Conservation (phyloP, 2,888 invertebrate species). For the Aphelenchoides bicaudatus region DNA sequence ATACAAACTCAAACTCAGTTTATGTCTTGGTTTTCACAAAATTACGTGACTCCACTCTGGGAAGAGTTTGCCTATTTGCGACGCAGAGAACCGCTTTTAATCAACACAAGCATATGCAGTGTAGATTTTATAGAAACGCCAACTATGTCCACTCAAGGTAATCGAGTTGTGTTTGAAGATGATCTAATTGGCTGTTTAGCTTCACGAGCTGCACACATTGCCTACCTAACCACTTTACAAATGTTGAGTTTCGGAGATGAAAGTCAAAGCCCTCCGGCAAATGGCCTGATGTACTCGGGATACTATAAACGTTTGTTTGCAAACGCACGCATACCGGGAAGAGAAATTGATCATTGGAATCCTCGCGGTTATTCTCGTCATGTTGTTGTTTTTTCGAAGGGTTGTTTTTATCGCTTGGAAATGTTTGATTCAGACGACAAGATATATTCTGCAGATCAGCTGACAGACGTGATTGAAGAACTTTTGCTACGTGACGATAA, state of each 20-base stretch:
- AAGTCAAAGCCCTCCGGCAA: slow-evolving; percentile 40
- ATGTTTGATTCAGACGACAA: slow-evolving; percentile 22
- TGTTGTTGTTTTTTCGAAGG: slow-evolving; percentile 23
- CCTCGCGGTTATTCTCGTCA: slow-evolving; percentile 14
- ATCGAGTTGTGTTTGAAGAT: no score
- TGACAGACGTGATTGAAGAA: slow-evolving; percentile 39
- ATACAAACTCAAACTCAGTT: slow-evolving; percentile 42
- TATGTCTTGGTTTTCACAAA: slow-evolving; percentile 41
- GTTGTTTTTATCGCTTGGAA: slow-evolving; percentile 29
- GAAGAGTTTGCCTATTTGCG: slow-evolving; percentile 53
- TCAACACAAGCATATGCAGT: slow-evolving; percentile 30
- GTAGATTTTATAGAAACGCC: slow-evolving; percentile 3
- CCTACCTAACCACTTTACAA: slow-evolving; percentile 16
- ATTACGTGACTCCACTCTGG: slow-evolving; percentile 55
- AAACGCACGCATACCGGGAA: background rate
- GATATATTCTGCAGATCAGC: slow-evolving; percentile 19
- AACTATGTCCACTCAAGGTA: no score
- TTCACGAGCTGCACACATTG: slow-evolving; percentile 2
- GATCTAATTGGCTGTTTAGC: background rate
- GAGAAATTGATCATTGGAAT: slow-evolving; percentile 11
- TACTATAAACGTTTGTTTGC: slow-evolving; percentile 39
- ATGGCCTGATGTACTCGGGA: slow-evolving; percentile 44
- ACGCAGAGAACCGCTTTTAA: slow-evolving; percentile 41
- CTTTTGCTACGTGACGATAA: slow-evolving; percentile 36
- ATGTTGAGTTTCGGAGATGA: slow-evolving; percentile 47